Evolutionary conservation across 64 coral and sea anemone species (phyloP), one percentile per base, ranked within the genome.

Genomic region (Anthopleura sola): DNA sequence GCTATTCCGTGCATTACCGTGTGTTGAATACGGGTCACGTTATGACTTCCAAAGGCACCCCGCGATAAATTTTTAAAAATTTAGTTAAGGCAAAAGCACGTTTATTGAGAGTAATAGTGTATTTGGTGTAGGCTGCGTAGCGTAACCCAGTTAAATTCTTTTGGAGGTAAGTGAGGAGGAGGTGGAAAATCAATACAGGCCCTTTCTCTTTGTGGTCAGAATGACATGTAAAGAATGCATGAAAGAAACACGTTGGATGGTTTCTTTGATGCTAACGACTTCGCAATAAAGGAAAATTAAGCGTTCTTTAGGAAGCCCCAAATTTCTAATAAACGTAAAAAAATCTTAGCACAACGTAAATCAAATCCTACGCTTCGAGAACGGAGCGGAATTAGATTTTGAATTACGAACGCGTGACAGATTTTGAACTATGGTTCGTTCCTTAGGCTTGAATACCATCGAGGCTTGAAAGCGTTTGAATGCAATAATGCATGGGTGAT

Each of bases 191-290:
- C 36, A 79, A 79, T 48, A 79, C 36, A 47, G 76, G 18, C 6
- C 19, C 47, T 79, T 79, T 40, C 37, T 44, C 76, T 44, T 79
- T 79, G 76, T 79, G 76, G 76, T 79, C 20, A 15, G 76, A n/a
- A 79, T 40, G 76, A 79, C 76, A 79, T 79, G 76, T n/a, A 79
- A 79, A 79, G 76, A 79, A 79, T 79, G 76, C 20, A 79, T 79
- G 38, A 79, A 79, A 79, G 76, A 44, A 79, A 79, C 76, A 79
- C 76, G 76, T 44, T 78, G 76, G 66, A 34, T 69, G 19, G 26
- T 16, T 71, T 71, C 66, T 71, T 71, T 34, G 29, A 71, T 71
- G 66, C n/a, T 34, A 71, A 71, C n/a, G 66, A 71, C 66, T 71
- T 32, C 66, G 66, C 28, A 15, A 16, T 71, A 1, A 71, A 71